These are phyloP conservation scores for Phylloscopus trochilus DNA, from an alignment of 2,113 vertebrate genomes.

Conservation along the genomic window DNA sequence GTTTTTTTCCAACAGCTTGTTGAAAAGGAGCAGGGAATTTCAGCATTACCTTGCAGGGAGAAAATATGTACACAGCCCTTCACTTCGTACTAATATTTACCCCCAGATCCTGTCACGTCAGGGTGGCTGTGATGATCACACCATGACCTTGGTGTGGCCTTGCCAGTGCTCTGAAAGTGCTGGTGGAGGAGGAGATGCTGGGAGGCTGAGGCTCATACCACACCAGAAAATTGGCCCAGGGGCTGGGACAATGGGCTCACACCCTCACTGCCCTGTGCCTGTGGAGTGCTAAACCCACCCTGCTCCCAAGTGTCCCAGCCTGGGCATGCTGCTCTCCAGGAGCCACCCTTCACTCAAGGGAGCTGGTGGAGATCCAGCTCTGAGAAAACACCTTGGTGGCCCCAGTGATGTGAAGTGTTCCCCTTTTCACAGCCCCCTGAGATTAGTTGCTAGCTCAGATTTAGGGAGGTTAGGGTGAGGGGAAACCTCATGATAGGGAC, in stretches of 20 bases:
- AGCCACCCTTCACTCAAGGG: fast-evolving
- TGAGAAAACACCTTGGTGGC: not conserved
- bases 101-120: not conserved
- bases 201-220: not conserved
- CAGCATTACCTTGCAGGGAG: slow-evolving; percentile 10
- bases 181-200: not conserved
- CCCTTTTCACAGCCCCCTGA: too few relatives aligned
- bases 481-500: too few relatives aligned
- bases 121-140: not conserved
- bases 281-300: fast-evolving
- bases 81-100: not conserved
- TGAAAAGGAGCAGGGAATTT: not conserved
- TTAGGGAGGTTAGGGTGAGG: too few relatives aligned
- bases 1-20: not conserved
- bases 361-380: not conserved
- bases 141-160: fast-evolving
- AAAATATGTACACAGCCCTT: slow-evolving; percentile 15
- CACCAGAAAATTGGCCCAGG: not conserved
- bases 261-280: not conserved
- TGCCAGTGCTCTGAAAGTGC: not conserved
- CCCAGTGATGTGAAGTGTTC: too few relatives aligned
- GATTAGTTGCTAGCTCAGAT: too few relatives aligned
- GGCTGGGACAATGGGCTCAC: not conserved
- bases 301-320: not conserved
- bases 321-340: not conserved